A percentile compares a stretch with the other conserved stretches of the same genome.
Evolutionary conservation across 1,140 invertebrate genomes (phyloP).

Genomic region (Mylabris phalerata): DNA sequence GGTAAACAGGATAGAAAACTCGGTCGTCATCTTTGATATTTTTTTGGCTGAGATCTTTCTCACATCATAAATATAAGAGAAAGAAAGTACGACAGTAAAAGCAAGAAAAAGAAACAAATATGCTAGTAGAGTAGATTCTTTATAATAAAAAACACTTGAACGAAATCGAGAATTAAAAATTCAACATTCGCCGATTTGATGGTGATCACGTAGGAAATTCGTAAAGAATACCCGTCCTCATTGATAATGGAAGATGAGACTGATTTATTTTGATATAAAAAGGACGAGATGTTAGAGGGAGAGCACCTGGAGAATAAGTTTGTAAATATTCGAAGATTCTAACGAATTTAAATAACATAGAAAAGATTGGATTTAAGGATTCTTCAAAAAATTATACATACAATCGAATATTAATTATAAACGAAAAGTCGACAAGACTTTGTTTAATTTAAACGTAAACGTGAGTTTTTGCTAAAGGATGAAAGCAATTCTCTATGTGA

Average conservation of each 20-base stretch:
- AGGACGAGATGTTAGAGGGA: too few species aligned
- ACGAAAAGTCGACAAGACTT: too few species aligned
- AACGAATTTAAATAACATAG: too few species aligned
- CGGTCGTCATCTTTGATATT: not conserved
- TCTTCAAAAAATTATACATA: too few species aligned
- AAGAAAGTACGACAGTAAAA: not conserved
- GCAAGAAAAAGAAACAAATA: not conserved
- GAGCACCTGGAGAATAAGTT: too few species aligned
- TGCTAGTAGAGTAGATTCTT: constrained; percentile 4
- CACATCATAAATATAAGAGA: constrained; percentile 26
- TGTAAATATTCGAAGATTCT: too few species aligned
- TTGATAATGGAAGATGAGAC: constrained; percentile 1
- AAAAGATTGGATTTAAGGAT: too few species aligned
- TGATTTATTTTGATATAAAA: constrained; percentile 1
- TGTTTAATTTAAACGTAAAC: too few species aligned
- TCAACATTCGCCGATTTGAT: constrained; percentile 12
- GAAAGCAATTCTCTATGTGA: constrained; percentile 12
- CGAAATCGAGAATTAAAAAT: constrained; percentile 24
- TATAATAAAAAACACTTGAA: constrained; percentile 23
- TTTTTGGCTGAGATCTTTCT: constrained; percentile 4
- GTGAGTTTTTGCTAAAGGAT: too few species aligned
- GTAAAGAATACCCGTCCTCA: constrained; percentile 8
- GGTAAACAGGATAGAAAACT: constrained; percentile 10
- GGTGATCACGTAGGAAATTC: constrained; percentile 14
- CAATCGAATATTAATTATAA: too few species aligned